Evolutionary conservation across 2,113 vertebrate genomes (phyloP).

Genomic region (Callipepla californica): DNA sequence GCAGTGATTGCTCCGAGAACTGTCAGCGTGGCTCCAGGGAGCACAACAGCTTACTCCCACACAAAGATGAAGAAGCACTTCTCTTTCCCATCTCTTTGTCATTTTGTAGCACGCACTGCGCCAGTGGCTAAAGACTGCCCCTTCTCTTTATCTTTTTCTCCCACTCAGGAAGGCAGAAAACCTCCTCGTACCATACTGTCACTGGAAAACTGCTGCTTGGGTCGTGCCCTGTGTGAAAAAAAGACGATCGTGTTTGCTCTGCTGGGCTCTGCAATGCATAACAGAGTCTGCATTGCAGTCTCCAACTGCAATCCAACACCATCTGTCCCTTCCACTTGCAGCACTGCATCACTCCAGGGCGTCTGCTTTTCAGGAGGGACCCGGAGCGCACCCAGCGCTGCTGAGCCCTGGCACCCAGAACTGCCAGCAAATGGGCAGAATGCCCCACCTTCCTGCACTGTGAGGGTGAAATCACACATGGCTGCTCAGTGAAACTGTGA

Average conservation of each 20-base stretch:
- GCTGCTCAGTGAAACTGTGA: background rate
- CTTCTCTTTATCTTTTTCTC: background rate
- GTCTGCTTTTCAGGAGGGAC: background rate
- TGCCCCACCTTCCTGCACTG: rapidly evolving
- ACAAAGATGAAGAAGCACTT: background rate
- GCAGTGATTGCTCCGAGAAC: background rate
- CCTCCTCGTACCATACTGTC: background rate
- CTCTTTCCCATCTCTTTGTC: background rate
- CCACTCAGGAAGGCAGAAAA: background rate
- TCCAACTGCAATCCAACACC: constrained; percentile 40
- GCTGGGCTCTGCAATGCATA: constrained; percentile 41
- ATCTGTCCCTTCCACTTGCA: constrained; percentile 27
- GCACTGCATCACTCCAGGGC: background rate
- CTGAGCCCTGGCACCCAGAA: background rate
- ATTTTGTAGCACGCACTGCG: background rate
- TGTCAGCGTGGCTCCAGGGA: background rate
- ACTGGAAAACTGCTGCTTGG: background rate
- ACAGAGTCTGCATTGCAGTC: constrained; percentile 62
- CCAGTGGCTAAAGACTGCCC: background rate
- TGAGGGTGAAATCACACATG: background rate
- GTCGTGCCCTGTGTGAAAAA: background rate
- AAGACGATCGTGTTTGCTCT: background rate
- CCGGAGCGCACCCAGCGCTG: background rate
- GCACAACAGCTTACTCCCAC: background rate
- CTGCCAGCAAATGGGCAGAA: background rate